phyloP scores from a whole-genome alignment of 2,797 vertebrate genomes.

The Luscinia megarhynchos region DNA sequence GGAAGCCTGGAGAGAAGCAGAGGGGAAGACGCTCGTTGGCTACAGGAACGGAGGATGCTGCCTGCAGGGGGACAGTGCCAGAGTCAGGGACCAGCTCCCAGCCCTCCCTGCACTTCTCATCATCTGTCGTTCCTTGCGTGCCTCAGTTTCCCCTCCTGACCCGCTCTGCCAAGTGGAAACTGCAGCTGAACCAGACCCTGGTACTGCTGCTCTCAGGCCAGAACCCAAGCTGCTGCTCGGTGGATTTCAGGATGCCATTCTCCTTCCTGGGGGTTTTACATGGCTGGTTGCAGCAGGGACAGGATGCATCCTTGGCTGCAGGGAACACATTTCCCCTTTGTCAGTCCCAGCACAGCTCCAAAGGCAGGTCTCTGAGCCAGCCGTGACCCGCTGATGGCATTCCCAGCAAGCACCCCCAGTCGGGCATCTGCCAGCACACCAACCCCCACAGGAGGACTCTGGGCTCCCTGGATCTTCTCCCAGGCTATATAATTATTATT shows the following conservation, averaged over 20 bases:
- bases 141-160: background rate
- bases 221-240: background rate
- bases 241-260: background rate
- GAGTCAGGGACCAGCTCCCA: background rate
- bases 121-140: background rate
- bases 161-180: background rate
- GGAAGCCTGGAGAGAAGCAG: conserved; percentile 85
- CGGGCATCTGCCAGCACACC: background rate
- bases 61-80: background rate
- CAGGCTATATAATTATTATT: conserved; percentile 2
- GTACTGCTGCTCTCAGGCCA: background rate
- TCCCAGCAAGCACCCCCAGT: background rate
- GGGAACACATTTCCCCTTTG: background rate
- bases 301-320: background rate
- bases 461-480: conserved; percentile 35
- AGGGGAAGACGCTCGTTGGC: background rate
- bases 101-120: background rate
- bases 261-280: background rate
- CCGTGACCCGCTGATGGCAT: background rate
- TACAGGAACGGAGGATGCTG: background rate
- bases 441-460: background rate
- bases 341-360: background rate
- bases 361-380: background rate
- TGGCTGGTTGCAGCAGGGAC: background rate
- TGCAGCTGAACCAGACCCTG: background rate